Base-by-base conservation (phyloP, 2,797 vertebrate genomes). In the Melanotaenia parkinsoni region DNA sequence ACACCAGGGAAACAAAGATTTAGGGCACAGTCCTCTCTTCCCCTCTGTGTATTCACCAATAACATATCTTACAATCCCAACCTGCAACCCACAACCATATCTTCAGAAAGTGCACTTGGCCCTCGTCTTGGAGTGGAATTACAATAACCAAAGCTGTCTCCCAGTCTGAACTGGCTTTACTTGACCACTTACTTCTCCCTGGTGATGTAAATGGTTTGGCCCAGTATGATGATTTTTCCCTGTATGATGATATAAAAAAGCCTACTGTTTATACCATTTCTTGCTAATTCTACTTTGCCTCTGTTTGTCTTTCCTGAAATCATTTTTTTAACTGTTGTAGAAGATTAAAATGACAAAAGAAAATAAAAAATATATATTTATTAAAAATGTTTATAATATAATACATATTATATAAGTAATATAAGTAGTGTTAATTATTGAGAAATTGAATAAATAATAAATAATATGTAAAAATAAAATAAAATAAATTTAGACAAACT, bases 261-360 rank as follows among this genome's bases (percentile, higher is more conserved):
- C 28, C 28, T 64, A 11, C 22, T 70, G 45, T 45, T 58, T 28
- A 4, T 26, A 59, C 32, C 65, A 28, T 45, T 37, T 72, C 54
- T 38, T 64, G 70, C 63, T 70, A 65, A 18, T 69, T 86, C 28
- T 78, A 35, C 70, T 80, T 66, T 74, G 81, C 67, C 82, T 87
- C 76, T 80, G 73, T 84, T 83, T 88, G 68, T 88, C 77, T 88
- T 71, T 73, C 59, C 77, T 79, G 16, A 57, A 62, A 81, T 67
- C 80, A 51, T 67, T 58, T 60, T 37, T 77, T 70, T n/a, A 60
- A 60, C 20, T 59, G 28, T 74, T 28, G 40, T 22, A n/a, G 35
- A 10, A 60, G 28, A 16, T 0, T 1, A 10, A 58, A 30, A 45
- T 67, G 16, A 67, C 20, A 43, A 43, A 16, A 43, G 0, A 14